phyloP scores from a whole-genome alignment of 2,888 invertebrate genomes.

The Megaustenia siamemsis region DNA sequence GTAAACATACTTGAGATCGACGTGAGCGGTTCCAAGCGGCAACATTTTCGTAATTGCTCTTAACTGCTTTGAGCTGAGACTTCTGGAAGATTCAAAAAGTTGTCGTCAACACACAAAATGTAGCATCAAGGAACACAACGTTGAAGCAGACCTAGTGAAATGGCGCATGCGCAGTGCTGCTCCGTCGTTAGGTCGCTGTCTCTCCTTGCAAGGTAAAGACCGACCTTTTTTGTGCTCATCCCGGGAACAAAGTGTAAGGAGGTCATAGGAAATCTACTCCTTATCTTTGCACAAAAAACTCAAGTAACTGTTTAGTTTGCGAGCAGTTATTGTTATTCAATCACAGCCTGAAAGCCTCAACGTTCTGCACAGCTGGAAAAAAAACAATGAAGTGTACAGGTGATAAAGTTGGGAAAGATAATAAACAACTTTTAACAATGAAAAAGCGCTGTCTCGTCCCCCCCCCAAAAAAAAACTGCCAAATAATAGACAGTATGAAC shows the following conservation, averaged over 20 bases:
- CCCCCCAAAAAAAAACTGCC: no score
- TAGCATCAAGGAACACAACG: background rate
- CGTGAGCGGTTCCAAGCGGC: slow-evolving; percentile 11
- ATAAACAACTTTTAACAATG: no score
- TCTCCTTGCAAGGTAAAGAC: background rate
- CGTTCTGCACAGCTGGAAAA: no score
- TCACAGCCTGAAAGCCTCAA: no score
- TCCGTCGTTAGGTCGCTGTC: background rate
- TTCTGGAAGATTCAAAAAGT: background rate
- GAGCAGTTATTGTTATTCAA: no score
- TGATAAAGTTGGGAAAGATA: no score
- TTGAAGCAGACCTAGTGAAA: background rate
- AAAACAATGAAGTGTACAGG: no score
- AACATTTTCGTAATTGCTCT: background rate
- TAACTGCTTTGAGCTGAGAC: background rate
- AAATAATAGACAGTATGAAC: no score
- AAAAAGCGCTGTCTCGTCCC: no score
- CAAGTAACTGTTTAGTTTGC: no score
- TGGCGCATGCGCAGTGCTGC: background rate
- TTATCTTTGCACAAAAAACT: no score
- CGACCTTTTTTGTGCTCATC: background rate
- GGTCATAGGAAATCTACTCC: no score
- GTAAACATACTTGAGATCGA: slow-evolving; percentile 29
- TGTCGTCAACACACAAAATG: background rate
- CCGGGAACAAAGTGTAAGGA: background rate